A percentile compares a stretch with the other conserved stretches of the same genome.
These are phyloP conservation scores for Hesperia comma DNA, from an alignment of 2,888 invertebrate genomes.

Conservation along the genomic window DNA sequence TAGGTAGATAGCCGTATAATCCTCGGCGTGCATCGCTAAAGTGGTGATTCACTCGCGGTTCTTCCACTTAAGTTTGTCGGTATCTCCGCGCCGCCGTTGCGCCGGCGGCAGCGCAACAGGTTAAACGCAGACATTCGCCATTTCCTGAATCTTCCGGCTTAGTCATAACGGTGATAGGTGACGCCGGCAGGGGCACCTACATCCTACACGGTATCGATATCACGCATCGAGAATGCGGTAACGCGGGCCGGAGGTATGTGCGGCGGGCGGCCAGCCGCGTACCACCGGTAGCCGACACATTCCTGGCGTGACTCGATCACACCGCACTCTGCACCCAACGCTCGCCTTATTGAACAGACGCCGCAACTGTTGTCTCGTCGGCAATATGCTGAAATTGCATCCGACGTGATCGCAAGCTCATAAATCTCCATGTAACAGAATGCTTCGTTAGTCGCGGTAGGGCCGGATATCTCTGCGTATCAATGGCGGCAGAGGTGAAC, in stretches of 20 bases:
- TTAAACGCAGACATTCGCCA: slow-evolving; percentile 44
- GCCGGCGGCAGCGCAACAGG: slow-evolving; percentile 42
- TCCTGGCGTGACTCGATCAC: slow-evolving; percentile 53
- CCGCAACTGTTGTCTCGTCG: slow-evolving; percentile 21
- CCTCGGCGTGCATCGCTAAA: slow-evolving; percentile 10
- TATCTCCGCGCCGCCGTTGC: slow-evolving; percentile 7
- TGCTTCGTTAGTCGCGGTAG: neutral
- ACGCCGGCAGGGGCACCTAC: neutral
- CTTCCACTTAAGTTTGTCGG: slow-evolving; percentile 27
- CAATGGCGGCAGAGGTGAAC: neutral
- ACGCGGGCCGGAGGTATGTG: slow-evolving; percentile 52
- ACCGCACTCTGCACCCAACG: slow-evolving; percentile 47
- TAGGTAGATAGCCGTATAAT: slow-evolving; percentile 10
- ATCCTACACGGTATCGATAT: slow-evolving; percentile 45
- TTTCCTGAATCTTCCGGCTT: slow-evolving; percentile 45
- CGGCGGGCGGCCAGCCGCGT: slow-evolving; percentile 52
- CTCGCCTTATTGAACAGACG: slow-evolving; percentile 12
- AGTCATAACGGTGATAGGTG: slow-evolving; percentile 31
- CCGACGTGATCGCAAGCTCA: slow-evolving; percentile 15
- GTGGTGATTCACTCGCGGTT: slow-evolving; percentile 23
- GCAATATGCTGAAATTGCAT: slow-evolving; percentile 21
- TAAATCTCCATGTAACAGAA: slow-evolving; percentile 12
- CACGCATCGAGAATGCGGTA: slow-evolving; percentile 52
- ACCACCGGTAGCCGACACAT: slow-evolving; percentile 49
- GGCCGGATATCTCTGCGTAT: neutral